phyloP scores from a whole-genome alignment of 2,888 invertebrate genomes.

The Steinernema hermaphroditum region DNA sequence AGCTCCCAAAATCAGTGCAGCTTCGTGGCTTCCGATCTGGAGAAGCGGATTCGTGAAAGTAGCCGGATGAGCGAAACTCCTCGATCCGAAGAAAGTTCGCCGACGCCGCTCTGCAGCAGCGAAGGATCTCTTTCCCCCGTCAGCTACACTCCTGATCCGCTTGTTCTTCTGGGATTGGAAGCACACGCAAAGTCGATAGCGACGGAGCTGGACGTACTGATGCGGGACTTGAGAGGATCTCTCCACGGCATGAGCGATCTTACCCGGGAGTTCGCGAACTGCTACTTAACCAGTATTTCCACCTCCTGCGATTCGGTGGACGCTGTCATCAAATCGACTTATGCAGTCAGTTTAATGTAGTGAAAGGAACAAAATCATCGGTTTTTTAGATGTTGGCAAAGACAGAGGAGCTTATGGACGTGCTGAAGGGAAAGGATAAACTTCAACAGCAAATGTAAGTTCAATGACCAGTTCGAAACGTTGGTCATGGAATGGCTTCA shows the following conservation, averaged over 20 bases:
- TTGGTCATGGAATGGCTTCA: background rate
- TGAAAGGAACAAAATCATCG: background rate
- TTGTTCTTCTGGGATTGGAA: constrained; percentile 57
- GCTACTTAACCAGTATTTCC: constrained; percentile 52
- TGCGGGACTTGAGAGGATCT: constrained; percentile 58
- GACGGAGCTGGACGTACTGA: constrained; percentile 56
- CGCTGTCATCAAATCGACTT: constrained; percentile 57
- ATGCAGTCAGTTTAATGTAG: constrained; percentile 48
- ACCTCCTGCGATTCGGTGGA: constrained; percentile 62
- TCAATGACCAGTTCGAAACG: background rate
- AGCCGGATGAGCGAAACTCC: constrained; percentile 32
- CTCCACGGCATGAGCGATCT: constrained; percentile 62
- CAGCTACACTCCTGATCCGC: constrained; percentile 41
- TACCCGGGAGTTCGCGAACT: constrained; percentile 59
- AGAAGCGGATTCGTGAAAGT: constrained; percentile 18
- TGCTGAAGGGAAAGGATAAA: constrained; percentile 55
- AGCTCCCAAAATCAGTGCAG: background rate
- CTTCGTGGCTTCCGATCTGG: constrained; percentile 19
- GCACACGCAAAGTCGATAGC: constrained; percentile 56
- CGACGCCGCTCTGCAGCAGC: background rate
- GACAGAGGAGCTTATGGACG: constrained; percentile 60
- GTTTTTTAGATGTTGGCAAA: constrained; percentile 60
- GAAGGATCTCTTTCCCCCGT: background rate
- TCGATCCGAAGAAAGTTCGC: constrained; percentile 34
- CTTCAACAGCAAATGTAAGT: constrained; percentile 57